A percentile compares a stretch with the other conserved stretches of the same genome.
These are phyloP conservation scores for Cynopterus sphinx DNA, from an alignment of 2,797 vertebrate genomes.

Conservation along the genomic window DNA sequence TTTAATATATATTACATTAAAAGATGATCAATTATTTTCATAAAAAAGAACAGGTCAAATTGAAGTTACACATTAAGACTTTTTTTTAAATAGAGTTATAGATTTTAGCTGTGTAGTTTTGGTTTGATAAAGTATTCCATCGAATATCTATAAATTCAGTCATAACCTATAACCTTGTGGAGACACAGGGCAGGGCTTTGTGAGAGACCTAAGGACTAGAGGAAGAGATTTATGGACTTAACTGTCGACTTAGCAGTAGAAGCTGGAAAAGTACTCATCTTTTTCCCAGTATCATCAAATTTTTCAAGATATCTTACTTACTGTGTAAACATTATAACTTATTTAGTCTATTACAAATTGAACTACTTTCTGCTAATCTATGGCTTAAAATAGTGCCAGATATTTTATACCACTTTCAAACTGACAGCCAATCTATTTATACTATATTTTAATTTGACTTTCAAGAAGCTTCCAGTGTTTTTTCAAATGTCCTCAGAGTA, in stretches of 20 bases:
- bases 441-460: conserved; percentile 6
- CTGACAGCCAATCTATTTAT: neutral
- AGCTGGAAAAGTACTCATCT: neutral
- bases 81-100: conserved; percentile 7
- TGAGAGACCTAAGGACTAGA: neutral
- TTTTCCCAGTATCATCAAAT: neutral
- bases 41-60: neutral
- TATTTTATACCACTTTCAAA: conserved; percentile 19
- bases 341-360: neutral
- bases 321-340: neutral
- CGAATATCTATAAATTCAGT: neutral
- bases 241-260: neutral
- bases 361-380: neutral
- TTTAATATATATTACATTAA: neutral
- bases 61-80: neutral
- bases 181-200: neutral
- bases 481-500: neutral
- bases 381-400: neutral
- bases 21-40: neutral
- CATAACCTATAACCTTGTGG: neutral
- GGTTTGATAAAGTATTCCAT: neutral
- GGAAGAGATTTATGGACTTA: neutral
- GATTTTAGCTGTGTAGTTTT: neutral
- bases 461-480: neutral
- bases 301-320: conserved; percentile 3